A percentile compares a stretch with the other conserved stretches of the same genome.
Conservation (phyloP, 2,113 vertebrate genomes). For the Brevimyrus niger region DNA sequence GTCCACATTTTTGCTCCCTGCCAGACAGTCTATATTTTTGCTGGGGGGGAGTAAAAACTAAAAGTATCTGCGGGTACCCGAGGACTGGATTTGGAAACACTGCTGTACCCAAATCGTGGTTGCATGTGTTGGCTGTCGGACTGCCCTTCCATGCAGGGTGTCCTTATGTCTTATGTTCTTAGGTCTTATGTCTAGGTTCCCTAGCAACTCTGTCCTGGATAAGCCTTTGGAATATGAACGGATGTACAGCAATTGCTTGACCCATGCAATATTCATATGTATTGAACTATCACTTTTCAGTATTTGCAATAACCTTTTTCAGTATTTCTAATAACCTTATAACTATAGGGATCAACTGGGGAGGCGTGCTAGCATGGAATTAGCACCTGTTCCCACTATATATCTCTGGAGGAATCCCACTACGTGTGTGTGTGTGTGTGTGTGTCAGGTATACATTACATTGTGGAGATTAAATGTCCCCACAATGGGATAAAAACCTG, state of each 20-base stretch:
- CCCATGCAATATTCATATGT: background rate
- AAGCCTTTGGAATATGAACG: background rate
- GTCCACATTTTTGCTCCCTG: too few species aligned
- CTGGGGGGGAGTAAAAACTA: background rate
- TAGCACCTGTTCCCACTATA: background rate
- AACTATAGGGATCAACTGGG: background rate
- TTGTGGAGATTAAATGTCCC: too few species aligned
- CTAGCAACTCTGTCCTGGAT: background rate
- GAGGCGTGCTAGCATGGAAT: background rate
- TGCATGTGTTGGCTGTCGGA: background rate
- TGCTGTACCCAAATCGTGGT: background rate
- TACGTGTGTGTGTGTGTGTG: too few species aligned
- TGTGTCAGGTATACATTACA: too few species aligned
- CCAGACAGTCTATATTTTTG: too few species aligned
- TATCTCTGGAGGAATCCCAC: too few species aligned
- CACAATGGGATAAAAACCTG: too few species aligned
- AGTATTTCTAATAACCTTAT: background rate
- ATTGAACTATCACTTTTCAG: background rate
- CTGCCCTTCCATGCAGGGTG: background rate
- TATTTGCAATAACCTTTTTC: background rate
- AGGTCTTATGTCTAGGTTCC: background rate
- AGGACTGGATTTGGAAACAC: background rate
- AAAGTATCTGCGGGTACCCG: background rate
- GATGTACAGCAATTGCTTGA: background rate
- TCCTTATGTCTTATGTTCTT: too few species aligned